phyloP scores from a whole-genome alignment of 1,140 invertebrate species.

The Dreissena polymorpha region DNA sequence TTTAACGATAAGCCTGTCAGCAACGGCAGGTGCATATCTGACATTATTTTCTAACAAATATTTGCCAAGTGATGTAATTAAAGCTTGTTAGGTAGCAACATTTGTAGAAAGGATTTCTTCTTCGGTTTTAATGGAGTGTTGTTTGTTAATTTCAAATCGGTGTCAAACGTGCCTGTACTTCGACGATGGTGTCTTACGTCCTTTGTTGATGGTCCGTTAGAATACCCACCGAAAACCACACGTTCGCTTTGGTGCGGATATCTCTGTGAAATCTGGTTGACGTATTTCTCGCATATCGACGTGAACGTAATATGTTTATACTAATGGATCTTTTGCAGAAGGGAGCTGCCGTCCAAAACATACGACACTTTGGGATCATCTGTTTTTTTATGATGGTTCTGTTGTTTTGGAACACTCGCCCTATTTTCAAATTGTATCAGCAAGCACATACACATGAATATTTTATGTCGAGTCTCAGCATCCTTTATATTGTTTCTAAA shows the following conservation, averaged over 20 bases:
- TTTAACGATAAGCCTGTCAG: slow-evolving; percentile 57
- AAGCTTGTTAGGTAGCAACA: slow-evolving; percentile 53
- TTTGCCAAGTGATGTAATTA: slow-evolving; percentile 46
- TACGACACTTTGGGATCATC: neutral
- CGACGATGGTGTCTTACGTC: slow-evolving; percentile 38
- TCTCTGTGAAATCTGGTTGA: slow-evolving; percentile 25
- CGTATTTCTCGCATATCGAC: slow-evolving; percentile 12
- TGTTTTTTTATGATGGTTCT: too few relatives aligned
- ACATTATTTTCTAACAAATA: slow-evolving; percentile 32
- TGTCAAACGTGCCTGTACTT: slow-evolving; percentile 13
- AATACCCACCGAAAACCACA: slow-evolving; percentile 46
- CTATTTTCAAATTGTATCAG: slow-evolving; percentile 53
- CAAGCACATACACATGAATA: too few relatives aligned
- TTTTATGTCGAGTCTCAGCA: too few relatives aligned
- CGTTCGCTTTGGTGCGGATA: neutral
- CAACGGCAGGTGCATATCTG: slow-evolving; percentile 48
- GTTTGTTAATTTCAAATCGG: slow-evolving; percentile 21
- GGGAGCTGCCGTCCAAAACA: slow-evolving; percentile 61
- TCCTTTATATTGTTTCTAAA: too few relatives aligned
- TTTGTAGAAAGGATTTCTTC: slow-evolving; percentile 56
- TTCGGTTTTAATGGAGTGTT: slow-evolving; percentile 28
- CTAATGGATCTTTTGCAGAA: slow-evolving; percentile 45
- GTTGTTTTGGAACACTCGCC: slow-evolving; percentile 5
- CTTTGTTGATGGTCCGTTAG: slow-evolving; percentile 40
- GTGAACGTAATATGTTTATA: slow-evolving; percentile 33